Conservation (phyloP, 1,140 invertebrate species). For the Phenacoccus solenopsis region DNA sequence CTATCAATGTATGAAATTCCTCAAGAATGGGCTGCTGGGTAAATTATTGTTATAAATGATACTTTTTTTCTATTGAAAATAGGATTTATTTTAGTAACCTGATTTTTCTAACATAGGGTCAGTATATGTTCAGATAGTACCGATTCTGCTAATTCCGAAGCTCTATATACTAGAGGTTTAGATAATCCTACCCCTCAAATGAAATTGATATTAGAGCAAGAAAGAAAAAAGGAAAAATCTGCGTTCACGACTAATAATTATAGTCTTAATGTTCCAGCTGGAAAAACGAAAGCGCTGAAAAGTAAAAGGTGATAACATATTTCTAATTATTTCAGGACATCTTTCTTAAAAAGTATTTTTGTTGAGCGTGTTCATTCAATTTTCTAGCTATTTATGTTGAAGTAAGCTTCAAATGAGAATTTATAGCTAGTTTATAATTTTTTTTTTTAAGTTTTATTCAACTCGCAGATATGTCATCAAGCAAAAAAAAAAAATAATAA, state of each 20-base stretch:
- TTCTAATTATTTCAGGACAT: too few relatives aligned
- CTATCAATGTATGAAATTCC: slow-evolving; percentile 4
- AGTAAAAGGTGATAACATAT: not conserved
- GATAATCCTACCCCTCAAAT: slow-evolving; percentile 11
- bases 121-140: not conserved
- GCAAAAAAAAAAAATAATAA: too few relatives aligned
- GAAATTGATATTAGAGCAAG: not conserved
- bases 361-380: too few relatives aligned
- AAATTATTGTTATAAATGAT: too few relatives aligned
- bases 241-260: not conserved
- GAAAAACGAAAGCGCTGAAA: not conserved
- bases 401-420: too few relatives aligned
- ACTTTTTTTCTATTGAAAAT: too few relatives aligned
- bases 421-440: too few relatives aligned
- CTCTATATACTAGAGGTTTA: slow-evolving; percentile 7
- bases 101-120: not conserved
- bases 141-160: slow-evolving; percentile 5
- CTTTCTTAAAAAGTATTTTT: too few relatives aligned
- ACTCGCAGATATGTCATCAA: too few relatives aligned
- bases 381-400: too few relatives aligned
- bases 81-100: too few relatives aligned
- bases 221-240: not conserved
- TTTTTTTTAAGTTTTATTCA: too few relatives aligned
- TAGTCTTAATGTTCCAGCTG: not conserved
- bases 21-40: not conserved